Conservation (phyloP, 2,113 vertebrate genomes). For the Corvus cornix region DNA sequence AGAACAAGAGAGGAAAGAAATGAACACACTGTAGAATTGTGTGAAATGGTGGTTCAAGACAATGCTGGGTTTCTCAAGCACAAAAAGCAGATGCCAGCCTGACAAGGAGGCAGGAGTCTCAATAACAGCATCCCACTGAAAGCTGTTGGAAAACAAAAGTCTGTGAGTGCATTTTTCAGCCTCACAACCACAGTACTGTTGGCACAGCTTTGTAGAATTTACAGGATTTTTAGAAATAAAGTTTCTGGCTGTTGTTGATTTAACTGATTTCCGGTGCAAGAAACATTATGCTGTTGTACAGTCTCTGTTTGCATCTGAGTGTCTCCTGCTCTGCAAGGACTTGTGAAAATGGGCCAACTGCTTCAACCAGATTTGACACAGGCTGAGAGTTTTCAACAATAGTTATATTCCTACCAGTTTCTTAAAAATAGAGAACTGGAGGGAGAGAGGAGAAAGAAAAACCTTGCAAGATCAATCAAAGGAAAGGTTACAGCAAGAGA, state of each 20-base stretch:
- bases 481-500: background rate
- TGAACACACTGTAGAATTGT: background rate
- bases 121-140: background rate
- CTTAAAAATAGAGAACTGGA: background rate
- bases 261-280: background rate
- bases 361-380: conserved; percentile 8
- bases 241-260: background rate
- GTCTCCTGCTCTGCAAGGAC: background rate
- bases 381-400: conserved; percentile 21
- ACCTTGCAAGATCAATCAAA: background rate
- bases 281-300: background rate
- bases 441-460: background rate
- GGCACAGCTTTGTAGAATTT: background rate
- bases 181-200: background rate
- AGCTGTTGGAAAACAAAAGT: background rate
- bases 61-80: background rate
- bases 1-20: background rate
- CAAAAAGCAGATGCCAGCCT: background rate
- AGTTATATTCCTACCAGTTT: background rate
- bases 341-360: background rate
- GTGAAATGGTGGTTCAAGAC: background rate
- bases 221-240: background rate
- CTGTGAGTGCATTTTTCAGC: background rate
- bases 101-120: background rate
- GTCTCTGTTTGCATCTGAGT: background rate